Conservation (phyloP, 2,113 vertebrate species). For the Petaurus breviceps region DNA sequence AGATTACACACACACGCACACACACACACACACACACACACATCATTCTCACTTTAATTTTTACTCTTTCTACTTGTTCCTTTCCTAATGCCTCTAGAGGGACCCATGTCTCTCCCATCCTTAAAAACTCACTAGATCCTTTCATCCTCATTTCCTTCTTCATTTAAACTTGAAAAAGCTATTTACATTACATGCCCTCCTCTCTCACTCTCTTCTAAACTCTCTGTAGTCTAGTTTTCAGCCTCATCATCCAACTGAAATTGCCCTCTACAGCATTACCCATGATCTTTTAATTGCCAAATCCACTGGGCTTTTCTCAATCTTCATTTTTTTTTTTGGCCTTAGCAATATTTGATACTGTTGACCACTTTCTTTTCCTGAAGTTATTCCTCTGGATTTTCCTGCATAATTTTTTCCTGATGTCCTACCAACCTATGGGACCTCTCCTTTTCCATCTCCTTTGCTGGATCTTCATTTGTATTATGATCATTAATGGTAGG, state of each 20-base stretch:
- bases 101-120: background rate
- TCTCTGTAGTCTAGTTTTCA: background rate
- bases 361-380: background rate
- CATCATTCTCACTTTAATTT: background rate
- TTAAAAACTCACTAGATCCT: background rate
- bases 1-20: background rate
- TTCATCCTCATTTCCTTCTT: background rate
- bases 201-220: background rate
- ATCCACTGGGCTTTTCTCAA: background rate
- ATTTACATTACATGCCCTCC: background rate
- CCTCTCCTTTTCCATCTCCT: background rate
- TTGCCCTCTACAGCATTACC: background rate
- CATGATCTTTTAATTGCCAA: background rate
- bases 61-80: background rate
- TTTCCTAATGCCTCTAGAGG: background rate
- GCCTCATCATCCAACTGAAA: background rate
- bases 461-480: background rate
- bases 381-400: background rate
- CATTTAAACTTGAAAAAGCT: background rate
- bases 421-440: background rate
- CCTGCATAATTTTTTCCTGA: background rate
- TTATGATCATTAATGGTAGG: background rate
- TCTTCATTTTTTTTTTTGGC: background rate
- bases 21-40: too few species aligned
- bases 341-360: background rate